Evolutionary conservation across 2,888 invertebrate genomes (phyloP).

Genomic region (Acleris literana): DNA sequence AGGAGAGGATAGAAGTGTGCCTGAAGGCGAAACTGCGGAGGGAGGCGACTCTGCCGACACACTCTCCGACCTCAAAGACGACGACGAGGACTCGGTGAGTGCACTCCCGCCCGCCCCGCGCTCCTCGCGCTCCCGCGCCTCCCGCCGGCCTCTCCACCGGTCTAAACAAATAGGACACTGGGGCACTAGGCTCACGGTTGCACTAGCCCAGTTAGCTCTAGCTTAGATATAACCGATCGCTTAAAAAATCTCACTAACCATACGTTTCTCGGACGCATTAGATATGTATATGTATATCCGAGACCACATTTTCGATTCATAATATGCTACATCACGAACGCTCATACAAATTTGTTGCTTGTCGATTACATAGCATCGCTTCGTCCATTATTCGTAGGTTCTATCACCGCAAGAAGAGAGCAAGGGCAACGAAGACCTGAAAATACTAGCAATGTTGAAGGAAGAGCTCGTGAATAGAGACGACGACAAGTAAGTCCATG

Average conservation of each 20-base stretch:
- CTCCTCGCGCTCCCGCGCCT: slow-evolving; percentile 40
- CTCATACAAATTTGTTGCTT: slow-evolving; percentile 64
- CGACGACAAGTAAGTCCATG: slow-evolving; percentile 87
- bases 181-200: slow-evolving; percentile 63
- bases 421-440: slow-evolving; percentile 88
- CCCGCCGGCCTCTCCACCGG: slow-evolving; percentile 40
- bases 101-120: slow-evolving; percentile 50
- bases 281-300: slow-evolving; percentile 30
- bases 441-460: slow-evolving; percentile 88
- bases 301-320: slow-evolving; percentile 41
- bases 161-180: slow-evolving; percentile 70
- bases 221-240: slow-evolving; percentile 45
- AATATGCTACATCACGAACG: slow-evolving; percentile 44
- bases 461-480: slow-evolving; percentile 94
- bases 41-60: slow-evolving; percentile 67
- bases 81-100: slow-evolving; percentile 89
- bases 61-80: slow-evolving; percentile 80
- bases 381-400: slow-evolving; percentile 76
- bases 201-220: slow-evolving; percentile 57
- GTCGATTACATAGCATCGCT: slow-evolving; percentile 71
- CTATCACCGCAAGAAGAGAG: slow-evolving; percentile 76
- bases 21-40: slow-evolving; percentile 60
- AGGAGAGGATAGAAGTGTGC: slow-evolving; percentile 63
- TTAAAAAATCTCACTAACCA: slow-evolving; percentile 45
- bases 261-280: slow-evolving; percentile 42